phyloP scores from a whole-genome alignment of 30 jellyfish, hydroid and myxozoan species.

The Nemopilema nomurai region DNA sequence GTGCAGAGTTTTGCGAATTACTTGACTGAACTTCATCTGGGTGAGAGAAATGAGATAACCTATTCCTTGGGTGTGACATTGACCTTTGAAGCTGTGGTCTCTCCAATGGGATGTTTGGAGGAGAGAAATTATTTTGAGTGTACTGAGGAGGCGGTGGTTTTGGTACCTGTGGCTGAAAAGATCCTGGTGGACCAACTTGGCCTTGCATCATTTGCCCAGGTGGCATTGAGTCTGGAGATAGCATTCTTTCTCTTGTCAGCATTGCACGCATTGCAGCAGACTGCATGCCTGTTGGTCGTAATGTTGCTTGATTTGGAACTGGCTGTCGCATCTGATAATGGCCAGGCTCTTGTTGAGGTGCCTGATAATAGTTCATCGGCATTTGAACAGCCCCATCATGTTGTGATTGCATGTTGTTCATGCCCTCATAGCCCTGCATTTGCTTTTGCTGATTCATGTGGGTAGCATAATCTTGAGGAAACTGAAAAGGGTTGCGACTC shows the following conservation, averaged over 20 bases:
- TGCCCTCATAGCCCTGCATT: slow-evolving; percentile 66
- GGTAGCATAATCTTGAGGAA: slow-evolving; percentile 75
- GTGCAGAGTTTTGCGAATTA: slow-evolving; percentile 26
- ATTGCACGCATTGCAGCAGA: slow-evolving; percentile 60
- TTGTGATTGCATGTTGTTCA: slow-evolving; percentile 69
- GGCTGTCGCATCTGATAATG: slow-evolving; percentile 51
- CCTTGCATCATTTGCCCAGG: slow-evolving; percentile 72
- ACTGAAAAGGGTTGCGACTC: slow-evolving; percentile 76
- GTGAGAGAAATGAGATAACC: slow-evolving; percentile 63
- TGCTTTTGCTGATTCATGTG: slow-evolving; percentile 74
- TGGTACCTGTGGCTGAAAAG: slow-evolving; percentile 54
- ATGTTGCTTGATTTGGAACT: slow-evolving; percentile 42
- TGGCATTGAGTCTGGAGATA: slow-evolving; percentile 55
- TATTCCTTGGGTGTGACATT: slow-evolving; percentile 53
- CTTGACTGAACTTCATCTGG: slow-evolving; percentile 57
- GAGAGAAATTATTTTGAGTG: slow-evolving; percentile 59
- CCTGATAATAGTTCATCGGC: slow-evolving; percentile 54
- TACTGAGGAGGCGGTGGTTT: slow-evolving; percentile 70
- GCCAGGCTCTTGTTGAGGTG: slow-evolving; percentile 65
- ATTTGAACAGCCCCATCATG: slow-evolving; percentile 49
- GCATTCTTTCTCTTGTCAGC: slow-evolving; percentile 58
- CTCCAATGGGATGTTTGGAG: slow-evolving; percentile 49
- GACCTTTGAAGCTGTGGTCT: slow-evolving; percentile 69
- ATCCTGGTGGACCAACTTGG: slow-evolving; percentile 72
- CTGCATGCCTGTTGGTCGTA: slow-evolving; percentile 53